Evolutionary conservation across 1,140 invertebrate genomes (phyloP).

Genomic region (Holotrichia oblita): DNA sequence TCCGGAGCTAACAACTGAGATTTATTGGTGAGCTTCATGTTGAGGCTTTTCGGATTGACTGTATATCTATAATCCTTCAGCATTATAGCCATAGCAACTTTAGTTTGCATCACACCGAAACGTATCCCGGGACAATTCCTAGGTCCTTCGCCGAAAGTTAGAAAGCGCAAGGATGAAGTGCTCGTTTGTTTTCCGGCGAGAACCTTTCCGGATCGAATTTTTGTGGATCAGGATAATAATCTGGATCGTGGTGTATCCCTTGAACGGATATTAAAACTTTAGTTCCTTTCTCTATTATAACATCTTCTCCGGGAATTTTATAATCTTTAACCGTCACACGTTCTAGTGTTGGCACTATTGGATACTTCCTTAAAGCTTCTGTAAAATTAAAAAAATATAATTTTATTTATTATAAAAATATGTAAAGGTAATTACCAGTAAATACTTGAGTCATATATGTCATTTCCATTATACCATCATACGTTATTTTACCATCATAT

Average conservation of each 20-base stretch:
- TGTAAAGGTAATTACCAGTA: not conserved
- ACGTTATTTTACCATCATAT: constrained; percentile 63
- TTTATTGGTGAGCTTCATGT: not conserved
- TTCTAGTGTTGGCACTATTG: constrained; percentile 54
- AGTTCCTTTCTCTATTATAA: constrained; percentile 61
- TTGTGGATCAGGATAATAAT: constrained; percentile 67
- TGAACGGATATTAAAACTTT: constrained; percentile 63
- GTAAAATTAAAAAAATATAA: constrained; percentile 62
- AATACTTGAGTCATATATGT: constrained; percentile 50
- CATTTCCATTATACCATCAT: constrained; percentile 66
- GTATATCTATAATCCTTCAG: constrained; percentile 57
- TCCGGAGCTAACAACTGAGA: not conserved
- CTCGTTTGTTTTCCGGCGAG: constrained; percentile 61
- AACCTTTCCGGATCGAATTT: constrained; percentile 71
- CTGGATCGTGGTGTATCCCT: constrained; percentile 68
- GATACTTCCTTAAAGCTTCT: constrained; percentile 42
- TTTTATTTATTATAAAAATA: constrained; percentile 45
- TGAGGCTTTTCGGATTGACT: not conserved
- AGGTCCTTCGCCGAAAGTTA: constrained; percentile 78
- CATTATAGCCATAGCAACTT: constrained; percentile 62
- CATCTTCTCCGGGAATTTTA: constrained; percentile 61
- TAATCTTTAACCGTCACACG: constrained; percentile 60
- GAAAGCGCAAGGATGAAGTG: constrained; percentile 66
- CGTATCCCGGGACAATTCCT: constrained; percentile 76
- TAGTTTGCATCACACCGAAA: constrained; percentile 62